Conservation (phyloP, 2,888 invertebrate species). For the Leptopilina myrica region DNA sequence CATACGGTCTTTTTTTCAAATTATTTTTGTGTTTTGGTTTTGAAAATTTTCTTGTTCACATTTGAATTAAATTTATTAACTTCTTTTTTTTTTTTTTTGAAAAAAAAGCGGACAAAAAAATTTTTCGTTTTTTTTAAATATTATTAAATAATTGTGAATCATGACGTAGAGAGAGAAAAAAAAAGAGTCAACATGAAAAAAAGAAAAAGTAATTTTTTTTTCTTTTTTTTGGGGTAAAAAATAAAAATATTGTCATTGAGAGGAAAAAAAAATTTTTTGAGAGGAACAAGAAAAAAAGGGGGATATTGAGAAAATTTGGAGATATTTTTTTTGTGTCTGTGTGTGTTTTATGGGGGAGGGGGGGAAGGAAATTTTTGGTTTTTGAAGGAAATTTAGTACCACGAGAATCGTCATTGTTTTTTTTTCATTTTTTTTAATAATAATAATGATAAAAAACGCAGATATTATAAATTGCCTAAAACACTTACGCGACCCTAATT, state of each 20-base stretch:
- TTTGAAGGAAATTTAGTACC: constrained; percentile 34
- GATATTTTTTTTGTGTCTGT: neutral
- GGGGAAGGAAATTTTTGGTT: too few relatives aligned
- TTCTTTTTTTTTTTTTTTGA: too few relatives aligned
- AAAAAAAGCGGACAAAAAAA: too few relatives aligned
- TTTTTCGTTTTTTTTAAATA: too few relatives aligned
- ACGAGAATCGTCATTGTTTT: constrained; percentile 1
- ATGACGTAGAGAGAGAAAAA: constrained; percentile 24
- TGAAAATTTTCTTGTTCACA: neutral
- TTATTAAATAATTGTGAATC: neutral
- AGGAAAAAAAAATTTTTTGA: constrained; percentile 14
- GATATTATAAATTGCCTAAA: constrained; percentile 43
- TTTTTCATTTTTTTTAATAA: too few relatives aligned
- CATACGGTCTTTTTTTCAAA: constrained; percentile 1
- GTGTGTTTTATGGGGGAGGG: too few relatives aligned
- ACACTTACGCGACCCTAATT: constrained; percentile 50
- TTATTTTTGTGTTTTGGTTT: neutral
- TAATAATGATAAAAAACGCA: constrained; percentile 24
- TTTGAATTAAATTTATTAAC: neutral
- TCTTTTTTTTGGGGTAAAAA: neutral
- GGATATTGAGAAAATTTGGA: constrained; percentile 16
- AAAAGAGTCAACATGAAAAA: neutral
- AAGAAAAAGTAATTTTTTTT: too few relatives aligned
- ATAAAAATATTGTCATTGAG: neutral
- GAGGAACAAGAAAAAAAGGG: neutral